Conservation (phyloP, 1,140 invertebrate genomes). For the Caenorhabditis remanei region DNA sequence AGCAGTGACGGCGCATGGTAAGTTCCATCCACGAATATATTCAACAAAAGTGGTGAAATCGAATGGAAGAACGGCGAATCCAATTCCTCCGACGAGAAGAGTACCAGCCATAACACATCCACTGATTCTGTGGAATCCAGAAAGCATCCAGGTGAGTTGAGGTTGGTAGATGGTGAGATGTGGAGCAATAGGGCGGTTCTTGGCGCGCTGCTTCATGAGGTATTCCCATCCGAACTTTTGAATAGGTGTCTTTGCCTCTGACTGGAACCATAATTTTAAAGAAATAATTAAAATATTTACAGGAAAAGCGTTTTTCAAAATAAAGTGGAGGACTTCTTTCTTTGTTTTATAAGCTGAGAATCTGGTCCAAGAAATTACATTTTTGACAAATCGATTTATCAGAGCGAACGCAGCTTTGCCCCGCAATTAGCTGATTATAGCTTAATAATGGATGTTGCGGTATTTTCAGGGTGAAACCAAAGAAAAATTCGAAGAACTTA, state of each 20-base stretch:
- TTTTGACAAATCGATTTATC: too few species aligned
- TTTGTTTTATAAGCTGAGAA: too few species aligned
- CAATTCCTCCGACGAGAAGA: slow-evolving; percentile 72
- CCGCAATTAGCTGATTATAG: too few species aligned
- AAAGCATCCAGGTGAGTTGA: slow-evolving; percentile 74
- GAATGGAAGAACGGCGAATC: slow-evolving; percentile 70
- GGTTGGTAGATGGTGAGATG: slow-evolving; percentile 75
- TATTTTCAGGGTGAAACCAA: too few species aligned
- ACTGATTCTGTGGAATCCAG: slow-evolving; percentile 74
- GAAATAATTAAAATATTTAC: background rate
- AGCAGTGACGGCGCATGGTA: slow-evolving; percentile 69
- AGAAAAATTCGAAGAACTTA: too few species aligned
- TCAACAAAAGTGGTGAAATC: slow-evolving; percentile 73
- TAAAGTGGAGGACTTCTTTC: too few species aligned
- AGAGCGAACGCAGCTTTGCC: too few species aligned
- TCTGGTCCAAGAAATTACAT: too few species aligned
- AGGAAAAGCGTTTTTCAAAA: background rate
- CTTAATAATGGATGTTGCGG: too few species aligned
- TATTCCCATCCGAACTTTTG: slow-evolving; percentile 75
- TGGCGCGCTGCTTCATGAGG: slow-evolving; percentile 67
- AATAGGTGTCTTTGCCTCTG: slow-evolving; percentile 66
- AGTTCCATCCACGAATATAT: slow-evolving; percentile 68
- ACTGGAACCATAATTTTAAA: background rate
- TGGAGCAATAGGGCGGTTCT: slow-evolving; percentile 72
- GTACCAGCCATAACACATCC: slow-evolving; percentile 76